These are phyloP conservation scores for Neomonachus schauinslandi DNA, from an alignment of 2,113 vertebrate genomes.

Conservation along the genomic window DNA sequence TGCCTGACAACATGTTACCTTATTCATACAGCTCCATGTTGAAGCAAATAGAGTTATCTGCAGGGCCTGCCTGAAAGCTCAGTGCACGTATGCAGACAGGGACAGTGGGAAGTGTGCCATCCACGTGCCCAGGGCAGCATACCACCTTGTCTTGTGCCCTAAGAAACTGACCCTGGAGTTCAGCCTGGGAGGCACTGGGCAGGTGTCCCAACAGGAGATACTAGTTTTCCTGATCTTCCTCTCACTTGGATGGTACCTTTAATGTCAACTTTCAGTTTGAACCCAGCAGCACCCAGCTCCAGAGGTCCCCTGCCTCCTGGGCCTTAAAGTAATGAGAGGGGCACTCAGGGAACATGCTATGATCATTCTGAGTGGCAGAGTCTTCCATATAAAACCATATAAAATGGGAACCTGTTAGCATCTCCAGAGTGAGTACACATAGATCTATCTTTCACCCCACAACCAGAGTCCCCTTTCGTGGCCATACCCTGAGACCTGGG, in stretches of 20 bases:
- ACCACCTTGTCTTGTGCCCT: rapidly evolving
- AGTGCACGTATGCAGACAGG: background rate
- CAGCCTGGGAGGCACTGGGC: background rate
- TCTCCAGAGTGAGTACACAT: background rate
- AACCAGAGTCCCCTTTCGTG: background rate
- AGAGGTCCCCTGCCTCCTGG: too few relatives aligned
- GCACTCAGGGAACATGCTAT: background rate
- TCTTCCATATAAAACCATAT: background rate
- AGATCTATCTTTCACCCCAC: background rate
- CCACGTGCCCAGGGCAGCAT: background rate
- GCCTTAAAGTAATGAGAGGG: background rate
- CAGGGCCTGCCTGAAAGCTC: background rate
- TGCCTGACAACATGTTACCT: background rate
- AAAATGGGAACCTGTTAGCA: background rate
- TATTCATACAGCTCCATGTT: background rate
- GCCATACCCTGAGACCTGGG: too few relatives aligned
- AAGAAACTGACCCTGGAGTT: background rate
- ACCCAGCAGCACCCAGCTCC: background rate
- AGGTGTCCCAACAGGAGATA: background rate
- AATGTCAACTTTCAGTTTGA: background rate
- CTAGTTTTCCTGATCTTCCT: background rate
- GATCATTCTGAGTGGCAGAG: background rate
- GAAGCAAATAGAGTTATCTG: background rate
- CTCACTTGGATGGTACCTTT: background rate
- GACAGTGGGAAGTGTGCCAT: too few relatives aligned